Percentiles rank a stretch among this genome's conserved stretches.
phyloP scores from a whole-genome alignment of 2,888 invertebrate genomes.

The Liodrosophila aerea region DNA sequence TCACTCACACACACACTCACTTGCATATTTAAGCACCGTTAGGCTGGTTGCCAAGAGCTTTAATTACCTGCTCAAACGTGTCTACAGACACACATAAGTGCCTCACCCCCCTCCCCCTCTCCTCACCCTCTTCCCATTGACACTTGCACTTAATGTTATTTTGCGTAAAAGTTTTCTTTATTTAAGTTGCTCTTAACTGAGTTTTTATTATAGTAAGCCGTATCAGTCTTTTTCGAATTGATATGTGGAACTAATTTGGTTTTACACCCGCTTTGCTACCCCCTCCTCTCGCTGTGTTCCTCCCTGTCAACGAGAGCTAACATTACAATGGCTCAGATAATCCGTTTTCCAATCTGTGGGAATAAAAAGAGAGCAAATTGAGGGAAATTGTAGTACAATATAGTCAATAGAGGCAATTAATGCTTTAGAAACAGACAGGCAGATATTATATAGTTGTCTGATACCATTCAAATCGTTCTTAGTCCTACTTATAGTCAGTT shows the following conservation, averaged over 20 bases:
- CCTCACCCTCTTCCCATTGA: no score
- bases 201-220: no score
- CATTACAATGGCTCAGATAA: slow-evolving; percentile 75
- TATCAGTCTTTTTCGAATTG: background rate
- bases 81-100: background rate
- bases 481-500: no score
- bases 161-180: background rate
- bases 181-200: background rate
- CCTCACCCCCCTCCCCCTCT: no score
- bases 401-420: no score
- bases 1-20: slow-evolving; percentile 1
- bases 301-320: slow-evolving; percentile 44
- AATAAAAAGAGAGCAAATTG: slow-evolving; percentile 6
- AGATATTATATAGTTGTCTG: no score
- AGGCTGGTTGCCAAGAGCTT: slow-evolving; percentile 8
- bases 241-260: background rate
- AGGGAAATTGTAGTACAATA: background rate
- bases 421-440: no score
- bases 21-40: slow-evolving; percentile 13
- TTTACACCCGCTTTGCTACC: background rate
- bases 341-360: slow-evolving; percentile 75
- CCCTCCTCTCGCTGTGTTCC: background rate
- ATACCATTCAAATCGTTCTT: no score
- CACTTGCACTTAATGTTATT: no score
- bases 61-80: slow-evolving; percentile 18